Evolutionary conservation across 2,797 vertebrate genomes (phyloP), one percentile per base, ranked within the genome.

Genomic region (Silurus lanzhouensis): DNA sequence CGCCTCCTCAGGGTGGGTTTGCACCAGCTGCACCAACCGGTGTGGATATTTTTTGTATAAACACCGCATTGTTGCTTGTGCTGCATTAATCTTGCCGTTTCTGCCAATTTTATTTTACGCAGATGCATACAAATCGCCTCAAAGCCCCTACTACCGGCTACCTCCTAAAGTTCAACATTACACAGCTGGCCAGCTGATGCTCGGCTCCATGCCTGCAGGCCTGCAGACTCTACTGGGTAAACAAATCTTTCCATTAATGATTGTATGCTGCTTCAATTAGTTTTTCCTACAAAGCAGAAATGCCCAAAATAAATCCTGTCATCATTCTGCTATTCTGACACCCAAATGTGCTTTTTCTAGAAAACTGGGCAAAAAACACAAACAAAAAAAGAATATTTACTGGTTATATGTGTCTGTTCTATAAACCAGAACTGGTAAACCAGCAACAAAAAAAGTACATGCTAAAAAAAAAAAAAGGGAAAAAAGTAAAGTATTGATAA

Each of bases 151-250:
- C 92, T 99, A 97, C 93, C 98, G 98, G 95, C 97, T 99, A 98
- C 98, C 98, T 99, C 97, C 97, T 64, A 98, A 97, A 94, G 96
- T 96, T 91, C 97, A 97, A 91, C 96, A 97, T 94, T 98, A 97
- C 92, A 94, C 96, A 52, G 93, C 97, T 3, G 96, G 95, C 93
- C 97, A 98, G 88, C 94, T 98, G 91, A 94, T 98, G 92, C 93
- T 96, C 91, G 94, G 96, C 60, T 95, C 96, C 10, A 96, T 97
- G 88, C 98, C 98, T 0, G 97, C 97, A 17, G 98, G 95, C 89
- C 95, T 99, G 91, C 98, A 99, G 93, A 96, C 97, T 92, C 96
- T 99, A 91, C 96, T 99, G 89, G 98, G 98, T 99, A 92, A 95
- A 94, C 1, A 46, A 48, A 27, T 1, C n/a, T 19, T 75, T 46